Evolutionary conservation across 1,140 invertebrate species (phyloP).

Genomic region (Drosophila sucinea): DNA sequence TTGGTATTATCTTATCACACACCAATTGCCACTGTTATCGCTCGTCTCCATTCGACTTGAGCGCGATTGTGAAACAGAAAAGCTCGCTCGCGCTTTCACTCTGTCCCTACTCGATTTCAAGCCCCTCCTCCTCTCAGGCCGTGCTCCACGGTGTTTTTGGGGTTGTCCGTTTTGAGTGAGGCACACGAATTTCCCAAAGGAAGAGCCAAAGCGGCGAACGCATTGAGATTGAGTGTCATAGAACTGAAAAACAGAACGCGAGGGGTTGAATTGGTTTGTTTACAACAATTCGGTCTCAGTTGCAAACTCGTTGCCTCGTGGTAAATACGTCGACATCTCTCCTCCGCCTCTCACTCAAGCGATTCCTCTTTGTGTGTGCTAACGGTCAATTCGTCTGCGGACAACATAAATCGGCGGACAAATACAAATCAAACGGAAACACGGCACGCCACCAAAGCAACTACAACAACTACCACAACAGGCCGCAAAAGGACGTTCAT

Average conservation of each 20-base stretch:
- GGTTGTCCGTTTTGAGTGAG: conserved; percentile 64
- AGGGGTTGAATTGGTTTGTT: conserved; percentile 82
- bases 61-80: conserved; percentile 32
- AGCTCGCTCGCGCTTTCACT: conserved; percentile 58
- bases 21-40: conserved; percentile 36
- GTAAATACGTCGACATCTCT: conserved; percentile 41
- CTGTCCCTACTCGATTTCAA: conserved; percentile 5
- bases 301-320: conserved; percentile 69
- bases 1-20: conserved; percentile 35
- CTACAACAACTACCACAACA: conserved; percentile 1
- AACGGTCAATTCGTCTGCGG: conserved; percentile 38
- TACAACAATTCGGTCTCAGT: conserved; percentile 69
- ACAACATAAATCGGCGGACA: conserved; percentile 41
- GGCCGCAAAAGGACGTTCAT: conserved; percentile 16
- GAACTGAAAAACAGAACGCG: conserved; percentile 42
- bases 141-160: conserved; percentile 41
- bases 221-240: conserved; percentile 44
- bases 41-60: conserved; percentile 2
- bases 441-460: conserved; percentile 18
- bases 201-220: conserved; percentile 40
- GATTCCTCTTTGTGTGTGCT: conserved; percentile 20
- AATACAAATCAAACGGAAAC: conserved; percentile 36
- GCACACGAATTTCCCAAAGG: conserved; percentile 62
- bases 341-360: neutral
- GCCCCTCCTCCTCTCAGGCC: neutral